Percentiles rank a stretch among this genome's conserved stretches.
These are phyloP conservation scores for Heliconius ethilla DNA, from an alignment of 2,888 invertebrate species.

Conservation along the genomic window DNA sequence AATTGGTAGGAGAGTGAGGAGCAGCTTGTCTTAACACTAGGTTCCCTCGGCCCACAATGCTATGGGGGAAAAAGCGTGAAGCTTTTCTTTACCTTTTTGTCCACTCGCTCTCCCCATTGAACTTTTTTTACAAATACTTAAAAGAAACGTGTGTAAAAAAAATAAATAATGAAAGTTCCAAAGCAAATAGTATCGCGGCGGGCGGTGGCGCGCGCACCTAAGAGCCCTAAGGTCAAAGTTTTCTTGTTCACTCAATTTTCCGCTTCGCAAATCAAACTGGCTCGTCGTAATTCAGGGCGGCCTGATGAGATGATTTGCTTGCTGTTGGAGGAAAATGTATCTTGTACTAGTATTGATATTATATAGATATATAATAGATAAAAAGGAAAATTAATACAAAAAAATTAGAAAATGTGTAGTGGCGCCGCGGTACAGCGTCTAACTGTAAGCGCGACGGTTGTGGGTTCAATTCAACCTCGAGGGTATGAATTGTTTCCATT, in stretches of 20 bases:
- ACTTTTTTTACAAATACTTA: not conserved
- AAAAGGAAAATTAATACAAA: too few species aligned
- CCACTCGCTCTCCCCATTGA: not conserved
- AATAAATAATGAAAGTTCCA: not conserved
- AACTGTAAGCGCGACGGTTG: too few species aligned
- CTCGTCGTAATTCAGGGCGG: slow-evolving; percentile 38
- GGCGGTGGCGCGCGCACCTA: slow-evolving; percentile 13
- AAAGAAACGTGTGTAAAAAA: not conserved
- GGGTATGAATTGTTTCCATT: too few species aligned
- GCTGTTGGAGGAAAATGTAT: not conserved
- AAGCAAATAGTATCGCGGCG: not conserved
- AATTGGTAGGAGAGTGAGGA: not conserved
- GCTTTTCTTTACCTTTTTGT: not conserved
- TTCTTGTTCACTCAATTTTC: slow-evolving; percentile 67
- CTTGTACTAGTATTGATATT: not conserved
- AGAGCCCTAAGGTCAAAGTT: slow-evolving; percentile 55
- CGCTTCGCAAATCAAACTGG: slow-evolving; percentile 70
- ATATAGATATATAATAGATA: not conserved
- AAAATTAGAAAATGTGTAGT: too few species aligned
- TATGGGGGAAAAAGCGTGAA: not conserved
- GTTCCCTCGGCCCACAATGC: not conserved
- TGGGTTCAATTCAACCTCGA: too few species aligned
- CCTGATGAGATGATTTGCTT: slow-evolving; percentile 18
- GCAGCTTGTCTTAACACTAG: not conserved
- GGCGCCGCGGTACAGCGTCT: too few species aligned